phyloP scores from a whole-genome alignment of 2,113 vertebrate genomes.

The Ranitomeya variabilis region DNA sequence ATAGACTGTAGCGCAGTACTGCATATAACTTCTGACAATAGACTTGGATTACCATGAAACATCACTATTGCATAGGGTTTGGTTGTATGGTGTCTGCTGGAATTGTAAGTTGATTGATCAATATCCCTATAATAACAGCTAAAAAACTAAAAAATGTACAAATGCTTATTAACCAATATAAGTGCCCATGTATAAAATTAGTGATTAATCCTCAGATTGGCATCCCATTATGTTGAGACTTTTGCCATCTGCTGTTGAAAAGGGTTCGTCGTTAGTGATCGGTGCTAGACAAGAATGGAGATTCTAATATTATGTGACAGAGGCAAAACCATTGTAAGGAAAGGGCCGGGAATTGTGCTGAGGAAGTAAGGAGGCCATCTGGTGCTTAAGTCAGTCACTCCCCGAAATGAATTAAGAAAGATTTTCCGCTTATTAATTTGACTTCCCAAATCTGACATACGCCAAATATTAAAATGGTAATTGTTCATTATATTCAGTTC shows the following conservation, averaged over 20 bases:
- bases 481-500: neutral
- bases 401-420: neutral
- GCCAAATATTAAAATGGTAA: slow-evolving; percentile 4
- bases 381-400: neutral
- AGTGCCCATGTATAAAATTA: neutral
- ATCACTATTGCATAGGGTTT: neutral
- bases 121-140: neutral
- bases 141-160: neutral
- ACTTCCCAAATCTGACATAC: neutral
- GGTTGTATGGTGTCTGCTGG: neutral
- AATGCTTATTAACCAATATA: neutral
- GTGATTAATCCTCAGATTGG: slow-evolving; percentile 26
- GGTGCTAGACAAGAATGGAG: neutral
- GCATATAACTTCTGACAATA: neutral
- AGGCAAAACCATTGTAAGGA: neutral
- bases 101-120: neutral
- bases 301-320: slow-evolving; percentile 12
- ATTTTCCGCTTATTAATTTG: slow-evolving; percentile 27
- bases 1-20: neutral
- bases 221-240: slow-evolving; percentile 33
- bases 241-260: slow-evolving; percentile 39
- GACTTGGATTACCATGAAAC: slow-evolving; percentile 8
- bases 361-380: slow-evolving; percentile 32
- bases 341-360: neutral
- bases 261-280: neutral